A percentile compares a stretch with the other conserved stretches of the same genome.
Conservation (phyloP, 2,113 vertebrate species). For the Prunella himalayana region DNA sequence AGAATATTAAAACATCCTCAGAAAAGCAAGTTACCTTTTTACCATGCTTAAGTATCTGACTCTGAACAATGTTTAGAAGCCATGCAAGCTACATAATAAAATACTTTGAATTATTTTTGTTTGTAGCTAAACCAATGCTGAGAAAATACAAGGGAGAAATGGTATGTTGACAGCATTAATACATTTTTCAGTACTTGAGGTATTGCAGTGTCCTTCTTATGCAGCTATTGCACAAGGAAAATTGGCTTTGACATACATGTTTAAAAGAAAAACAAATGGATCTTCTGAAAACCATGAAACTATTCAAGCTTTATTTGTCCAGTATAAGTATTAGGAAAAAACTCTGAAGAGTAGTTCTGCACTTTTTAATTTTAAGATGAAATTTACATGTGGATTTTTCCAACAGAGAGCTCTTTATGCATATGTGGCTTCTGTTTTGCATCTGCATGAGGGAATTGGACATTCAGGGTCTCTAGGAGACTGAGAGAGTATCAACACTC, state of each 20-base stretch:
- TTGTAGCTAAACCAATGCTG: neutral
- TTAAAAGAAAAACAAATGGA: neutral
- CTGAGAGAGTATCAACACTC: neutral
- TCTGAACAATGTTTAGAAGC: neutral
- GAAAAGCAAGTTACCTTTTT: neutral
- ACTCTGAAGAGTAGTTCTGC: neutral
- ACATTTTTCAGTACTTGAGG: neutral
- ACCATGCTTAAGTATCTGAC: neutral
- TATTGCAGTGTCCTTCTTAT: neutral
- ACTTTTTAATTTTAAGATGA: neutral
- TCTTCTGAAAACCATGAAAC: neutral
- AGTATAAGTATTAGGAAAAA: neutral
- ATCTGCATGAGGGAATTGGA: neutral
- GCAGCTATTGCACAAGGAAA: neutral
- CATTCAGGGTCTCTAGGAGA: neutral
- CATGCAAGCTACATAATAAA: neutral
- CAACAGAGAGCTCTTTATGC: neutral
- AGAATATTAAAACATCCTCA: neutral
- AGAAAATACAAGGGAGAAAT: neutral
- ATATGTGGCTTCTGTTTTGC: neutral
- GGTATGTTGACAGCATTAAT: neutral
- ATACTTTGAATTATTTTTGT: neutral
- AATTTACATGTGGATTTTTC: neutral
- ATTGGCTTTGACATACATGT: neutral
- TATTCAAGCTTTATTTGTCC: neutral